Evolutionary conservation across 2,888 invertebrate species (phyloP).

Genomic region (Sphaeridia pumilis): DNA sequence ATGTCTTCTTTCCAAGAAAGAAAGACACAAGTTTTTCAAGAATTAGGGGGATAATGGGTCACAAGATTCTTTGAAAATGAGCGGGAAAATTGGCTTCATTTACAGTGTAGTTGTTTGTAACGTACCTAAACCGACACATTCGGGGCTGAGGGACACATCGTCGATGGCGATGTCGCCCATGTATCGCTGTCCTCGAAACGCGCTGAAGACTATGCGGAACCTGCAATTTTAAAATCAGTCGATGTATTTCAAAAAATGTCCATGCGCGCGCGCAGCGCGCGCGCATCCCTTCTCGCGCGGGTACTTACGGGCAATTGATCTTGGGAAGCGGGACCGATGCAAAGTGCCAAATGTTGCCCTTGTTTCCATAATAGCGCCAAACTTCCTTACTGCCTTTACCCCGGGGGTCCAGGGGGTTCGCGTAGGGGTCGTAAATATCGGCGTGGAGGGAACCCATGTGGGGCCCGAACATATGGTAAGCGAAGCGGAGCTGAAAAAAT

Average conservation of each 20-base stretch:
- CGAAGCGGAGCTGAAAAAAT: constrained; percentile 59
- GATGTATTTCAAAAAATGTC: not conserved
- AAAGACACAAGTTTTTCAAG: too few relatives aligned
- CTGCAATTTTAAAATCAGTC: constrained; percentile 42
- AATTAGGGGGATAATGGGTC: too few relatives aligned
- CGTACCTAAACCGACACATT: constrained; percentile 65
- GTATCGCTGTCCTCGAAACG: constrained; percentile 60
- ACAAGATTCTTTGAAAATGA: too few relatives aligned
- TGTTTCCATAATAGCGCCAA: constrained; percentile 67
- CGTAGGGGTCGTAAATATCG: constrained; percentile 62
- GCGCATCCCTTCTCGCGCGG: not conserved
- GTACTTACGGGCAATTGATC: constrained; percentile 58
- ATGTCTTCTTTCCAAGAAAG: too few relatives aligned
- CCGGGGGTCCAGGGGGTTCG: constrained; percentile 46
- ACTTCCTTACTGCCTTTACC: constrained; percentile 55
- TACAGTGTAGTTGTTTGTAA: too few relatives aligned
- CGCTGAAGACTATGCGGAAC: constrained; percentile 69
- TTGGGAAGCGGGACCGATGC: constrained; percentile 57
- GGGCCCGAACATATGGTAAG: constrained; percentile 69
- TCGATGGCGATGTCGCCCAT: constrained; percentile 76
- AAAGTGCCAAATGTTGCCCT: constrained; percentile 64
- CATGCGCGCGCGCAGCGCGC: not conserved
- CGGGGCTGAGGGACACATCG: constrained; percentile 77
- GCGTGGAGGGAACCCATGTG: constrained; percentile 67
- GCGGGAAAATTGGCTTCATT: too few relatives aligned